These are phyloP conservation scores for Belgica antarctica DNA, from an alignment of 2,888 invertebrate species.

Conservation along the genomic window DNA sequence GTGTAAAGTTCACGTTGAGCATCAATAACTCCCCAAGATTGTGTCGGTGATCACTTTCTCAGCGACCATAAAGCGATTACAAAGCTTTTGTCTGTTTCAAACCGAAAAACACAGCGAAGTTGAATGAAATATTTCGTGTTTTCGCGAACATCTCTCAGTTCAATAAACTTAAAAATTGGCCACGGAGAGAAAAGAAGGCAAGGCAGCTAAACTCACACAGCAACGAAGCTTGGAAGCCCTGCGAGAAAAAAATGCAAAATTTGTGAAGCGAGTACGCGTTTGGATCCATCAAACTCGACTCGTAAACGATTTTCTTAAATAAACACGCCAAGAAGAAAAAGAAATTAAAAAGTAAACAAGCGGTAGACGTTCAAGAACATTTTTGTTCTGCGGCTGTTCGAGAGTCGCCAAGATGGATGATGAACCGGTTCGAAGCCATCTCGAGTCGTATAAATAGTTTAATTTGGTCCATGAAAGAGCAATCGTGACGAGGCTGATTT, in stretches of 20 bases:
- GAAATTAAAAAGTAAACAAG: slow-evolving; percentile 22
- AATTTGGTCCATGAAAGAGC: background rate
- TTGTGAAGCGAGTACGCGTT: background rate
- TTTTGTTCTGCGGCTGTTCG: background rate
- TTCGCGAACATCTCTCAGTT: background rate
- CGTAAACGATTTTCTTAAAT: slow-evolving; percentile 4
- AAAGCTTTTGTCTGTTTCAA: too few species aligned
- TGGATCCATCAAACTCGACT: slow-evolving; percentile 4
- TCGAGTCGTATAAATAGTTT: slow-evolving; percentile 17
- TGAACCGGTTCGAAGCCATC: background rate
- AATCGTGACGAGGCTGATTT: background rate
- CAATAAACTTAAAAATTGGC: slow-evolving; percentile 24
- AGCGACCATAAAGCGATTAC: background rate
- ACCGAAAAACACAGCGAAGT: background rate
- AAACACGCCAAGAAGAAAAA: background rate
- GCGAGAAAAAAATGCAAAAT: background rate
- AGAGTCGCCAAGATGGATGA: background rate
- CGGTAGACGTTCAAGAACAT: slow-evolving; percentile 3
- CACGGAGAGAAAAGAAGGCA: background rate
- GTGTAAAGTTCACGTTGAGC: too few species aligned
- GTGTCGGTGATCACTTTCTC: background rate
- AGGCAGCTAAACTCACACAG: background rate
- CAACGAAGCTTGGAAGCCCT: slow-evolving; percentile 1
- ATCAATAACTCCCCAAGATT: too few species aligned
- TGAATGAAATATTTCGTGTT: background rate